Conservation (phyloP, 2,113 vertebrate species). For the Embiotoca jacksoni region DNA sequence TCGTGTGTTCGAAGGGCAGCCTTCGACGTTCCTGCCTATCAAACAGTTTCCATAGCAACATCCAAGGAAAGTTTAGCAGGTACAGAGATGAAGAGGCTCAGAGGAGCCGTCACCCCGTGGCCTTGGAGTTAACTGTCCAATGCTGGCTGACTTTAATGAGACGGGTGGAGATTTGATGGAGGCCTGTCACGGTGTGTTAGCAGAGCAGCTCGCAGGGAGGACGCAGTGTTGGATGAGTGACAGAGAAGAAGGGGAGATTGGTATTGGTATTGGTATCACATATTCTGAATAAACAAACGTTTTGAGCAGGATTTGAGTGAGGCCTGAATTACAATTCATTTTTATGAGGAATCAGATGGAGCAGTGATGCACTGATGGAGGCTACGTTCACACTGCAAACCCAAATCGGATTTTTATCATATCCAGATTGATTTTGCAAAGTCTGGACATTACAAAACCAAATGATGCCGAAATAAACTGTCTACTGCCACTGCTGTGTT, state of each 20-base stretch:
- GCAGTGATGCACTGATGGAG: too few relatives aligned
- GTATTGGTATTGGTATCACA: too few relatives aligned
- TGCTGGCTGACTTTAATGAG: constrained; percentile 41
- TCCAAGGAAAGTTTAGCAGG: constrained; percentile 43
- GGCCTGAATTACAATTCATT: neutral
- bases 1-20: neutral
- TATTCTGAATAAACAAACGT: neutral
- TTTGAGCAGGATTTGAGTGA: neutral
- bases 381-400: too few relatives aligned
- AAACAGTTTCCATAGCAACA: constrained; percentile 68
- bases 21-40: constrained; percentile 32
- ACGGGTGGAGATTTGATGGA: constrained; percentile 27
- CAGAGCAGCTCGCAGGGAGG: neutral
- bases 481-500: too few relatives aligned
- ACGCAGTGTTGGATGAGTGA: constrained; percentile 10
- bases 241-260: neutral
- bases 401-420: too few relatives aligned
- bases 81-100: constrained; percentile 18
- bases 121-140: constrained; percentile 31
- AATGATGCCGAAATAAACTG: too few relatives aligned
- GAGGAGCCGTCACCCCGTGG: constrained; percentile 12
- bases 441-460: too few relatives aligned
- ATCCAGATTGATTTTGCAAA: too few relatives aligned
- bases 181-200: constrained; percentile 24
- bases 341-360: too few relatives aligned